phyloP scores from a whole-genome alignment of 1,140 invertebrate species.

The Holotrichia oblita region DNA sequence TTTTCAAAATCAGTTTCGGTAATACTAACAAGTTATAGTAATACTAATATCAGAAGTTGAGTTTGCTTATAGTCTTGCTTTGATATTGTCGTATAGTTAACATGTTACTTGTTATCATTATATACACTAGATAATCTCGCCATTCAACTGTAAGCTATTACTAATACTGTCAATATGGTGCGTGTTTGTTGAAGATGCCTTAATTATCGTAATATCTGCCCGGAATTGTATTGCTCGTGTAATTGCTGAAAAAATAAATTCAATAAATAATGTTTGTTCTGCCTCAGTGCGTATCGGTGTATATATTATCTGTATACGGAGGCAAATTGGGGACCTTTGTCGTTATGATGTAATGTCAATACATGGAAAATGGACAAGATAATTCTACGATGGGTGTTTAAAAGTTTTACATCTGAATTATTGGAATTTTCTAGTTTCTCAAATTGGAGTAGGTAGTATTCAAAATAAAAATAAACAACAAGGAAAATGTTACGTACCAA shows the following conservation, averaged over 20 bases:
- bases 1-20: background rate
- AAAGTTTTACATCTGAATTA: background rate
- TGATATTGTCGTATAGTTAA: background rate
- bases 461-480: too few relatives aligned
- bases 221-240: slow-evolving; percentile 20
- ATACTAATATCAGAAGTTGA: too few relatives aligned
- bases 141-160: slow-evolving; percentile 21
- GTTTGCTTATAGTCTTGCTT: background rate
- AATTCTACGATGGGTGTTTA: background rate
- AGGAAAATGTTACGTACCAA: too few relatives aligned
- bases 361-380: background rate
- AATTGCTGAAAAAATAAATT: slow-evolving; percentile 25
- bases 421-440: too few relatives aligned
- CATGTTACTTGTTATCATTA: slow-evolving; percentile 11
- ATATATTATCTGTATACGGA: background rate
- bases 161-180: slow-evolving; percentile 20
- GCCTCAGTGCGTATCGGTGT: background rate
- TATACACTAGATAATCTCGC: slow-evolving; percentile 20
- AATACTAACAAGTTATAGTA: too few relatives aligned
- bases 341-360: background rate
- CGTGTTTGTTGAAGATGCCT: background rate
- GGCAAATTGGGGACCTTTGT: background rate
- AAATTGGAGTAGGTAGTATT: too few relatives aligned
- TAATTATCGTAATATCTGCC: background rate
- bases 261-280: slow-evolving; percentile 28